A percentile compares a stretch with the other conserved stretches of the same genome.
Conservation (phyloP, 92 coral and sea anemone genomes). For the Actinostola sp. region DNA sequence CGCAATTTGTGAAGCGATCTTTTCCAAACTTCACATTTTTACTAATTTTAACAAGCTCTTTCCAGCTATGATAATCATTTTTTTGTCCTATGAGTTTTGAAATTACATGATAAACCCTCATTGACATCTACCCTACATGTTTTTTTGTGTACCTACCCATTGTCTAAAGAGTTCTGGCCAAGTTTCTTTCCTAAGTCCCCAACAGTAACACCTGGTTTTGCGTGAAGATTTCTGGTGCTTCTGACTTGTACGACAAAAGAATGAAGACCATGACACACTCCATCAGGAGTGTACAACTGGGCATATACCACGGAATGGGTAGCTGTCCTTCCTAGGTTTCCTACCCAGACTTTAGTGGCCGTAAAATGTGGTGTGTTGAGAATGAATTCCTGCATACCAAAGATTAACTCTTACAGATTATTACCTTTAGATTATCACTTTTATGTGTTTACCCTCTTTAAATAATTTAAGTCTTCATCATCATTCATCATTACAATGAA, state of each 20-base stretch:
- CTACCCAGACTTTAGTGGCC: constrained; percentile 99
- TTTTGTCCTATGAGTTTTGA: too few relatives aligned
- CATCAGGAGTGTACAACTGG: constrained; percentile 94
- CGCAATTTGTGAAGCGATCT: too few relatives aligned
- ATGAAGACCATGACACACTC: constrained; percentile 93
- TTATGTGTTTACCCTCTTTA: too few relatives aligned
- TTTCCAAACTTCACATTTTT: too few relatives aligned
- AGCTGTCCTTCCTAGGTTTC: constrained; percentile 90
- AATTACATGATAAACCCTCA: too few relatives aligned
- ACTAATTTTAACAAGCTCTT: too few relatives aligned
- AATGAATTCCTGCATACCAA: constrained; percentile 70
- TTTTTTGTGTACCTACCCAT: constrained; percentile 84
- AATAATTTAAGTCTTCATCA: too few relatives aligned
- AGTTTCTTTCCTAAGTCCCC: constrained; percentile 96
- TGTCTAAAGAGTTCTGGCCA: constrained; percentile 93
- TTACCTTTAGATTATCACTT: too few relatives aligned
- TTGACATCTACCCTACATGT: too few relatives aligned
- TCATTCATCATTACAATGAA: too few relatives aligned
- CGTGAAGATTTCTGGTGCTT: constrained; percentile 71
- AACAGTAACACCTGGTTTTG: constrained; percentile 92
- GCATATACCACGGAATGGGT: constrained; percentile 97
- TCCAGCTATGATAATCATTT: too few relatives aligned
- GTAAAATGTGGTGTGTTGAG: constrained; percentile 85
- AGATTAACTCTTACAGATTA: not conserved
- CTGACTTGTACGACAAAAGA: constrained; percentile 88